Evolutionary conservation across 2,113 vertebrate genomes (phyloP).

Genomic region (Osmerus mordax): DNA sequence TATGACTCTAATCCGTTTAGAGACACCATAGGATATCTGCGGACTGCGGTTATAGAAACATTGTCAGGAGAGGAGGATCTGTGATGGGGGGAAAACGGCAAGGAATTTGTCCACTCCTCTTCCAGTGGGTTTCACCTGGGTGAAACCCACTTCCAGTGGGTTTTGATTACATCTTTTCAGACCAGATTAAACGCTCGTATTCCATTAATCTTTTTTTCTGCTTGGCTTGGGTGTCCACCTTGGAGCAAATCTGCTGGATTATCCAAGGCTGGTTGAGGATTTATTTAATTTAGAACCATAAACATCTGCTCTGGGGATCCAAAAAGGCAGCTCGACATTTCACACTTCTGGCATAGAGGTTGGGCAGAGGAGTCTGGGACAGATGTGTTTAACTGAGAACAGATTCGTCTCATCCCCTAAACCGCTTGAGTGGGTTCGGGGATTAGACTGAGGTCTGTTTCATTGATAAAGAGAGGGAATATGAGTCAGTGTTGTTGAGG

Average conservation of each 20-base stretch:
- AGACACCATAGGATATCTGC: slow-evolving; percentile 3
- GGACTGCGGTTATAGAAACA: background rate
- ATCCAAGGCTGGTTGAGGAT: slow-evolving; percentile 4
- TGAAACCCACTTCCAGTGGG: background rate
- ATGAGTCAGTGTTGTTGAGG: slow-evolving; percentile 11
- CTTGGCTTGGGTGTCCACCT: slow-evolving; percentile 21
- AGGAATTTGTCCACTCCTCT: background rate
- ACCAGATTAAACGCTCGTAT: slow-evolving; percentile 30
- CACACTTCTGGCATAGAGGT: background rate
- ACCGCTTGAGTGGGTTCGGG: background rate
- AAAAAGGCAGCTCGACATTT: background rate
- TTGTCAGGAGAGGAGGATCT: slow-evolving; percentile 10
- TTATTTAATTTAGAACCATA: slow-evolving; percentile 21
- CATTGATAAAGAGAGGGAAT: background rate
- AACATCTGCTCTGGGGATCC: background rate
- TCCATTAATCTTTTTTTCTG: slow-evolving; percentile 25
- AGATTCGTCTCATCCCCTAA: background rate
- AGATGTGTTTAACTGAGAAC: background rate
- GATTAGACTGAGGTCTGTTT: background rate
- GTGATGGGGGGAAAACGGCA: background rate
- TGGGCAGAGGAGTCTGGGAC: background rate
- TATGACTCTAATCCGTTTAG: slow-evolving; percentile 47
- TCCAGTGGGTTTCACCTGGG: slow-evolving; percentile 11
- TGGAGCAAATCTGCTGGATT: slow-evolving; percentile 15
- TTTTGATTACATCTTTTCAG: slow-evolving; percentile 9